phyloP scores from a whole-genome alignment of 2,113 vertebrate genomes.

The Chamaea fasciata region DNA sequence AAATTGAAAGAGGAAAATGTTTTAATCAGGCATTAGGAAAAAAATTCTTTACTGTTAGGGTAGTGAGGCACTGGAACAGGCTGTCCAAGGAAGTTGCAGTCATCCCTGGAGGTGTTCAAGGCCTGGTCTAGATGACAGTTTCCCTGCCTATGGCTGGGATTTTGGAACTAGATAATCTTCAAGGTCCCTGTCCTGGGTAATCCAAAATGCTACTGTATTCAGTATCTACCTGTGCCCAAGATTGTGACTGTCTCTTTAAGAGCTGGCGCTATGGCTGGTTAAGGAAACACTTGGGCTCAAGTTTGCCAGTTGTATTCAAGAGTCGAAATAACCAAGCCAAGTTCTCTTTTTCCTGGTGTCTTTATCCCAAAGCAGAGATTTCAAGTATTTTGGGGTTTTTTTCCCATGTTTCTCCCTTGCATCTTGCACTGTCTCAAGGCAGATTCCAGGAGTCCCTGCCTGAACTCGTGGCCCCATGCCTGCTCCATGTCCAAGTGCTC shows the following conservation, averaged over 20 bases:
- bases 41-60: neutral
- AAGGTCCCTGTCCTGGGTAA: neutral
- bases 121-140: neutral
- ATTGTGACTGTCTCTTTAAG: too few relatives aligned
- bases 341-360: neutral
- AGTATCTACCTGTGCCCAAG: too few relatives aligned
- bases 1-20: neutral
- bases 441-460: neutral
- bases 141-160: accelerated
- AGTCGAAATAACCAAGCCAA: neutral
- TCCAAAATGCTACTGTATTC: neutral
- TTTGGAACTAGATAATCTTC: neutral
- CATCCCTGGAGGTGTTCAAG: neutral
- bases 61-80: neutral
- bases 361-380: neutral
- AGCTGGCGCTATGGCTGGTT: neutral
- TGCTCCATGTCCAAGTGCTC: neutral
- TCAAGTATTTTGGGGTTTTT: neutral
- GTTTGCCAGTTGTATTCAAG: accelerated
- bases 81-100: neutral
- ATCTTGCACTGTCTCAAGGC: neutral
- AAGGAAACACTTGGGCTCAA: accelerated
- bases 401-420: neutral
- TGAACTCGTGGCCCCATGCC: neutral
- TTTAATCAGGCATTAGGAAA: neutral